Evolutionary conservation across 1,140 invertebrate genomes (phyloP).

Genomic region (Trichogramma pretiosum): DNA sequence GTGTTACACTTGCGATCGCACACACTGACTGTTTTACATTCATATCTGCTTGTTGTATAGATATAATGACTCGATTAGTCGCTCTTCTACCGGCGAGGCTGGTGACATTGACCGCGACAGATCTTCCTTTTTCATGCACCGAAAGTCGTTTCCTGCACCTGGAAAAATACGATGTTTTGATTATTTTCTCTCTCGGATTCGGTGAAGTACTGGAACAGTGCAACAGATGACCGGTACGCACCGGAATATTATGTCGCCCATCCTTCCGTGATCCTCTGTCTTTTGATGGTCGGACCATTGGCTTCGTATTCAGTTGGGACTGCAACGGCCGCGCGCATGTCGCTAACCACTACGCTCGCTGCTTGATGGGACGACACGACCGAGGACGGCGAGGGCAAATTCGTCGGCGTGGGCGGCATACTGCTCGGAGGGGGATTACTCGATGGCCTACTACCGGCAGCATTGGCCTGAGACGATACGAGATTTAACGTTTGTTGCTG

Average conservation of each 20-base stretch:
- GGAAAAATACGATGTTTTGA: slow-evolving; percentile 17
- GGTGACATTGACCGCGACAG: too few relatives aligned
- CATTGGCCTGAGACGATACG: too few relatives aligned
- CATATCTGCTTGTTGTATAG: too few relatives aligned
- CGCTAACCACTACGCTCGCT: slow-evolving; percentile 37
- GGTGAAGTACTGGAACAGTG: too few relatives aligned
- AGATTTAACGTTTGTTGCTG: slow-evolving; percentile 54
- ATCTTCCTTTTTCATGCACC: slow-evolving; percentile 4
- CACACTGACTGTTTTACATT: too few relatives aligned
- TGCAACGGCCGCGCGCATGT: slow-evolving; percentile 45
- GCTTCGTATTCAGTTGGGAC: slow-evolving; percentile 64
- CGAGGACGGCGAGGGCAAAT: slow-evolving; percentile 56
- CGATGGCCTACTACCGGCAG: slow-evolving; percentile 33
- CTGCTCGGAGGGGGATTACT: slow-evolving; percentile 51
- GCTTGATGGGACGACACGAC: slow-evolving; percentile 25
- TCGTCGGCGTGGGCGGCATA: slow-evolving; percentile 67
- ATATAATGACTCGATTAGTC: too few relatives aligned
- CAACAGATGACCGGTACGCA: slow-evolving; percentile 27
- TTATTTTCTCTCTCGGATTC: too few relatives aligned
- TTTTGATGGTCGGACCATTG: slow-evolving; percentile 70
- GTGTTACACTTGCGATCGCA: too few relatives aligned
- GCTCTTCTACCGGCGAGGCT: too few relatives aligned
- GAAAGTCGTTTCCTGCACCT: not conserved
- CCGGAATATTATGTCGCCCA: slow-evolving; percentile 76
- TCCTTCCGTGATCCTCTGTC: slow-evolving; percentile 69